These are phyloP conservation scores for Littorina saxatilis DNA, from an alignment of 1,140 invertebrate genomes.

Conservation along the genomic window DNA sequence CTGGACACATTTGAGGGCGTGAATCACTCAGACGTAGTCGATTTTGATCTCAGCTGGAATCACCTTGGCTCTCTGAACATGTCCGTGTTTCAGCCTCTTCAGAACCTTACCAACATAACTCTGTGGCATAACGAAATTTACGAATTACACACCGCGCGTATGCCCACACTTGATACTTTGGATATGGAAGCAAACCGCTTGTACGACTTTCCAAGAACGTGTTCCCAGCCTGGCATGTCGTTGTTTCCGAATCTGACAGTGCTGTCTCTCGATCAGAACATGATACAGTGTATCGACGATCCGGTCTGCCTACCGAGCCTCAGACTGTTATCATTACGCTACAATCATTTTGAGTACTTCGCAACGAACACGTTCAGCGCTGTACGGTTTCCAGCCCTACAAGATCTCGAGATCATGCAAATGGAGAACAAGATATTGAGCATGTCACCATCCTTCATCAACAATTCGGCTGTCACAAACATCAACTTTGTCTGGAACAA, in stretches of 20 bases:
- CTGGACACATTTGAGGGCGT: neutral
- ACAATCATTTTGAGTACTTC: neutral
- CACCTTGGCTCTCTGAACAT: neutral
- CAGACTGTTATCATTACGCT: neutral
- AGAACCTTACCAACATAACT: neutral
- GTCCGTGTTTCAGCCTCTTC: constrained; percentile 8
- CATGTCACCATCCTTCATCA: neutral
- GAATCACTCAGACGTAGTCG: neutral
- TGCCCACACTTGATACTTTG: neutral
- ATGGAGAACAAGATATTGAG: neutral
- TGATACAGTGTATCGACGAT: neutral
- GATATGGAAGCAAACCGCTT: constrained; percentile 5
- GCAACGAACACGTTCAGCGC: neutral
- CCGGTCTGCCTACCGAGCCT: neutral
- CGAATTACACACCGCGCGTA: neutral
- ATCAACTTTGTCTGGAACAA: neutral
- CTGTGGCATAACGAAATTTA: constrained; percentile 6
- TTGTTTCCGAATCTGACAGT: neutral
- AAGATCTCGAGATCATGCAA: neutral
- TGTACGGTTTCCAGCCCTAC: neutral
- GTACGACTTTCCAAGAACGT: neutral
- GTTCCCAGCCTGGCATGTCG: neutral
- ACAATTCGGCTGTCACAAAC: neutral
- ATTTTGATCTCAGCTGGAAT: constrained; percentile 5
- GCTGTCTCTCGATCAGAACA: neutral